Base-by-base conservation (phyloP, 2,797 vertebrate species). In the Aldrovandia affinis region DNA sequence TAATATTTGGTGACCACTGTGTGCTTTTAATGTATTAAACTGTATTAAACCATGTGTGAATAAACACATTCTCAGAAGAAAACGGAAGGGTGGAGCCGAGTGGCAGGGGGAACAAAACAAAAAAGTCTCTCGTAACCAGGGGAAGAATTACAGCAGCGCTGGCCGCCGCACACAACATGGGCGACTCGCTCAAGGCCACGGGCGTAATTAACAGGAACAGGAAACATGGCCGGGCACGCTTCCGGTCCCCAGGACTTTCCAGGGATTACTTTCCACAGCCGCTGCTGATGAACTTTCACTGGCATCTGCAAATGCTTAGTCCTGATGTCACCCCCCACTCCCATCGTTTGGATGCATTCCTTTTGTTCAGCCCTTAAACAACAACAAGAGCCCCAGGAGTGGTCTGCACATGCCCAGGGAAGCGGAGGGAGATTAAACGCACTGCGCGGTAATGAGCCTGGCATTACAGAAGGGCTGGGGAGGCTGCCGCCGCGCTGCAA, bases 231-330 rank as follows among this genome's bases (percentile, higher is more conserved):
- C 82, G 88, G 61, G 52, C 36, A 61, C 0, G 78, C 89, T 93
- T 95, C 93, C 91, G 89, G 90, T 90, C 65, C 18, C 57, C 73
- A 61, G 86, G 42, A 82, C 88, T 91, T 94, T 94, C 91, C 91
- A 94, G 89, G 90, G 90, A 92, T 83, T 83, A 90, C 91, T 93
- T 93, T 94, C 90, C 89, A 88, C 61, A 93, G 87, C 90, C 83
- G 70, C 89, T 89, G 88, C 90, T 91, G 91, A 95, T 93, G 90
- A 94, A 94, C 93, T 94, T 94, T 93, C 89, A 85, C 89, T 89
- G 93, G 95, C 95, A 96, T 96, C 95, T 96, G 95, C 83, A 89
- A 96, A 93, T 88, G 91, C 93, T 96, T 96, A 95, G 20, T 87
- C 88, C 57, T 92, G 92, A 86, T 94, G n/a, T 36, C 90, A 90